phyloP scores from a whole-genome alignment of 2,888 invertebrate genomes.

The Trissolcus japonicus region DNA sequence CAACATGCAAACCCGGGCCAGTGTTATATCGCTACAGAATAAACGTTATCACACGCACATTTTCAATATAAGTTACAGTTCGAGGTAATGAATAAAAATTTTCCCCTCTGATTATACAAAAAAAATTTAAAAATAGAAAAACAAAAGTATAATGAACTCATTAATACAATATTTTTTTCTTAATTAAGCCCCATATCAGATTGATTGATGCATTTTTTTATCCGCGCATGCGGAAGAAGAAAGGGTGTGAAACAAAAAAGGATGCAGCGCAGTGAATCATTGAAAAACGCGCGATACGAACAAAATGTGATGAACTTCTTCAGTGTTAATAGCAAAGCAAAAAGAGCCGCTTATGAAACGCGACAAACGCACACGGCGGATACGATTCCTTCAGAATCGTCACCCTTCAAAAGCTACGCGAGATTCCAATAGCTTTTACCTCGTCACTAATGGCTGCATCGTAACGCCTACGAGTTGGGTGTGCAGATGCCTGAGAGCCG shows the following conservation, averaged over 20 bases:
- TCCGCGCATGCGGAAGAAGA: slow-evolving; percentile 3
- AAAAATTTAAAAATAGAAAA: background rate
- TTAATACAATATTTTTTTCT: background rate
- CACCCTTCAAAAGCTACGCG: slow-evolving; percentile 64
- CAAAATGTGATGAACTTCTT: slow-evolving; percentile 49
- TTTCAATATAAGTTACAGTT: slow-evolving; percentile 28
- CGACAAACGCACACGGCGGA: slow-evolving; percentile 54
- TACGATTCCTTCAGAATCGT: slow-evolving; percentile 57
- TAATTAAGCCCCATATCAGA: background rate
- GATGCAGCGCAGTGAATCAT: slow-evolving; percentile 5
- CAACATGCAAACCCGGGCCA: slow-evolving; percentile 64
- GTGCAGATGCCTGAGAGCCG: slow-evolving; percentile 55
- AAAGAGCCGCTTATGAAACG: slow-evolving; percentile 56
- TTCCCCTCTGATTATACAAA: background rate
- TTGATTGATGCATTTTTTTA: too few relatives aligned
- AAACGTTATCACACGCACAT: slow-evolving; percentile 26
- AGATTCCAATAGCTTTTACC: slow-evolving; percentile 72
- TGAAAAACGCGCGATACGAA: slow-evolving; percentile 36
- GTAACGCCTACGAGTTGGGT: slow-evolving; percentile 63
- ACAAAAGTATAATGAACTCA: background rate
- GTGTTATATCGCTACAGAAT: background rate
- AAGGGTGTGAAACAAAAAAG: slow-evolving; percentile 1
- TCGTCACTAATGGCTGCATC: slow-evolving; percentile 69
- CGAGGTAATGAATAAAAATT: background rate
- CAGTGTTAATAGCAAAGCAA: slow-evolving; percentile 49